Percentiles rank a stretch among this genome's conserved stretches.
These are phyloP conservation scores for Drosophila varians DNA, from an alignment of 1,140 invertebrate genomes.

Conservation along the genomic window DNA sequence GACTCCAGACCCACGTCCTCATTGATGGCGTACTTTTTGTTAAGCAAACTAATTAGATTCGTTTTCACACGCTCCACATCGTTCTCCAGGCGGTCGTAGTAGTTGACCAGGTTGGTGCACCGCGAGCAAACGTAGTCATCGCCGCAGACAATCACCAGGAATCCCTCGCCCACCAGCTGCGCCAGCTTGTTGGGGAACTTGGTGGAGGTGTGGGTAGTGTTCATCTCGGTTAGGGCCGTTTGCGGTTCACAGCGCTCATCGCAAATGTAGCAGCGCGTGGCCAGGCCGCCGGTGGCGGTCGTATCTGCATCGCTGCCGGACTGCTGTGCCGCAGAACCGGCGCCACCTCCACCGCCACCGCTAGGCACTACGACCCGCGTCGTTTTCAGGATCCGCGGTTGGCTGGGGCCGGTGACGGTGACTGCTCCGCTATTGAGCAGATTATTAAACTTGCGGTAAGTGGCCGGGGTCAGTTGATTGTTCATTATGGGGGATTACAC, in stretches of 20 bases:
- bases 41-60: constrained; percentile 77
- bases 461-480: constrained; percentile 78
- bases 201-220: constrained; percentile 74
- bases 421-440: constrained; percentile 82
- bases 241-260: constrained; percentile 67
- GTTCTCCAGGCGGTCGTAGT: constrained; percentile 80
- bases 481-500: constrained; percentile 58
- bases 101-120: constrained; percentile 81
- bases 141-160: constrained; percentile 78
- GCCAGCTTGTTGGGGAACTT: constrained; percentile 83
- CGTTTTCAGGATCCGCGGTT: constrained; percentile 77
- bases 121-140: constrained; percentile 83
- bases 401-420: constrained; percentile 78
- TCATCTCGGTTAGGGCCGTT: constrained; percentile 73
- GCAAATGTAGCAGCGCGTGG: constrained; percentile 77
- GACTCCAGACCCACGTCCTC: constrained; percentile 59
- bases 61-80: constrained; percentile 80
- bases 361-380: constrained; percentile 56
- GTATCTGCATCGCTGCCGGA: constrained; percentile 49
- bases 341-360: constrained; percentile 31
- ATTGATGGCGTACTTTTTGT: constrained; percentile 82
- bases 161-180: constrained; percentile 80
- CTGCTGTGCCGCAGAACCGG: constrained; percentile 28
- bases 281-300: constrained; percentile 15
- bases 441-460: constrained; percentile 83